Base-by-base conservation (phyloP, 2,888 invertebrate genomes). In the Spilosoma lubricipeda region DNA sequence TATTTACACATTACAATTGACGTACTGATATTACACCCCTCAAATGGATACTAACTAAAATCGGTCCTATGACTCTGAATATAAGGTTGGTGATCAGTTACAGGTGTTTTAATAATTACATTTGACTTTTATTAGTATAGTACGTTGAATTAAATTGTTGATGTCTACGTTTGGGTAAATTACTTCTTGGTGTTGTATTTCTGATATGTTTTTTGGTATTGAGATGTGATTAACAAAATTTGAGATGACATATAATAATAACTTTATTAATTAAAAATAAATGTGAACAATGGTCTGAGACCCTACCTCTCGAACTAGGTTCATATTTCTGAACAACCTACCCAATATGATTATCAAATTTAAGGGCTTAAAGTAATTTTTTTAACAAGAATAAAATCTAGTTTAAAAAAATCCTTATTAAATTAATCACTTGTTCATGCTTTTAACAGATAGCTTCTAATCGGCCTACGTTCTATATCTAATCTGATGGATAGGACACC, bases 1-100 rank as follows among this genome's bases (percentile, higher is more conserved):
- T 83, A 80, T 87, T 85, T 87, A 85, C 84, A 83, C 80, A 80
- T 79, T 72, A 75, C 79, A 78, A 82, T 80, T 79, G 81, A 77
- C 78, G 72, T 71, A 33, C 71, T 73, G 67, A 68, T 36, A 71
- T 45, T 30, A 64, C 67, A 64, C 67, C 72, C 76, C 66, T 72
- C 67, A 71, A 36, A 39, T 48, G 33, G 23, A 69, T 63, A 36
- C 56, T 42, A 72, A 23, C 20, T 20, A 71, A 63, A n/a, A 63
- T 67, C 27, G 11, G 3, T 63, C 23, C 9, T 68, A 68, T 64
- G 23, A 15, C 7, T 3, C 4, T 33, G 9, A 5, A 2, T 0
- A 20, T 72, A 68, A 65, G 48, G 63, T 72, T 68, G n/a, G 27
- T 68, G 36, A 45, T 64, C 63, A 36, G 36, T 48, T 68, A 36